A percentile compares a stretch with the other conserved stretches of the same genome.
Conservation (phyloP, 2,797 vertebrate genomes). For the Melanotaenia maccullochi region DNA sequence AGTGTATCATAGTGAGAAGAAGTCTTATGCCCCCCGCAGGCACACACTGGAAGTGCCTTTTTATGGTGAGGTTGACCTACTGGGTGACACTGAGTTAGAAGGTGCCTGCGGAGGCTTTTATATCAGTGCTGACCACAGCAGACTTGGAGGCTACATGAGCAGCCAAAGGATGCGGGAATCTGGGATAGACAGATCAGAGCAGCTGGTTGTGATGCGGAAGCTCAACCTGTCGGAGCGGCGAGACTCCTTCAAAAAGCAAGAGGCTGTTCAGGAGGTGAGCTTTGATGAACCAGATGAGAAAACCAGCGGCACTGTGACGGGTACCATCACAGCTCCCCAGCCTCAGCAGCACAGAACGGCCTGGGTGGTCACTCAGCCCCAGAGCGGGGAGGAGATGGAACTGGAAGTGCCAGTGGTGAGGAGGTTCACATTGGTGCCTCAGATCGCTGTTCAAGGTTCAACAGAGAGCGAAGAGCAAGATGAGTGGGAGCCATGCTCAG, state of each 20-base stretch:
- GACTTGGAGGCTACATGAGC: constrained; percentile 75
- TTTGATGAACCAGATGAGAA: constrained; percentile 91
- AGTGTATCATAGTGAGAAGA: constrained; percentile 85
- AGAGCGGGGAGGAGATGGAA: constrained; percentile 60
- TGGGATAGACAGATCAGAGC: constrained; percentile 83
- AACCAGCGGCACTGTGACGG: constrained; percentile 23
- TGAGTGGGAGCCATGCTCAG: constrained; percentile 87
- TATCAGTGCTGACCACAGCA: constrained; percentile 62
- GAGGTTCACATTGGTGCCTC: constrained; percentile 84
- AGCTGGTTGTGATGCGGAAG: constrained; percentile 94
- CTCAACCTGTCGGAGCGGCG: constrained; percentile 94
- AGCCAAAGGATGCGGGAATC: constrained; percentile 79
- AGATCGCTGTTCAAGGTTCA: constrained; percentile 92
- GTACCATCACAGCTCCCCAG: constrained; percentile 31
- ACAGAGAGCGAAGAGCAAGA: constrained; percentile 87
- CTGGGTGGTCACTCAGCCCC: constrained; percentile 66
- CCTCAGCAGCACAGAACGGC: constrained; percentile 56
- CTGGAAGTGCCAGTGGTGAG: constrained; percentile 62
- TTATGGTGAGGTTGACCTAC: constrained; percentile 75
- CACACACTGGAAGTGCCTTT: constrained; percentile 81
- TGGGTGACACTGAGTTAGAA: constrained; percentile 61
- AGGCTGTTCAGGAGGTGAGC: constrained; percentile 97
- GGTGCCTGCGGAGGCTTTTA: constrained; percentile 51
- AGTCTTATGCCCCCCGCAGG: constrained; percentile 73
- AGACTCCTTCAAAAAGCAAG: constrained; percentile 98